phyloP scores from a whole-genome alignment of 1,140 invertebrate species.

The Vanessa tameamea region DNA sequence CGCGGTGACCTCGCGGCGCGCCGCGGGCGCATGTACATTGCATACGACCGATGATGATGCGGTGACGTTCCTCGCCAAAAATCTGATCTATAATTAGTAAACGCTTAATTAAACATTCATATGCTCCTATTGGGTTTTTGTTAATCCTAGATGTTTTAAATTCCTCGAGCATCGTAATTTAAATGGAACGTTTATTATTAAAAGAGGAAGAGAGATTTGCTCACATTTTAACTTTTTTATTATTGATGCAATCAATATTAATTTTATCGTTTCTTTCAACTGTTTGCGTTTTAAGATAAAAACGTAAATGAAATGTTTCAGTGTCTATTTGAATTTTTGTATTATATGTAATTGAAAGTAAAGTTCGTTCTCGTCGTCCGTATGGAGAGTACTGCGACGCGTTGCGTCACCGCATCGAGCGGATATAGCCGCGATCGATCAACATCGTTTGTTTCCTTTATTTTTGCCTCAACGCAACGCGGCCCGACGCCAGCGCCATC shows the following conservation, averaged over 20 bases:
- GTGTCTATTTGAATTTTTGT: too few relatives aligned
- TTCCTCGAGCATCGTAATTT: too few relatives aligned
- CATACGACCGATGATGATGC: slow-evolving; percentile 27
- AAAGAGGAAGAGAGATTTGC: too few relatives aligned
- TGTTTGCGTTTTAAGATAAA: too few relatives aligned
- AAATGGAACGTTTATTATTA: too few relatives aligned
- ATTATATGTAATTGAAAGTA: not conserved
- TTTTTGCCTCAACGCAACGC: slow-evolving; percentile 37
- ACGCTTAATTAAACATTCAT: too few relatives aligned
- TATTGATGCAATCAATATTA: too few relatives aligned
- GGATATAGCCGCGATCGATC: slow-evolving; percentile 67
- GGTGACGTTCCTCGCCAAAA: slow-evolving; percentile 14
- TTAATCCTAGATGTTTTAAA: too few relatives aligned
- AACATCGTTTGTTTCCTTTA: slow-evolving; percentile 48
- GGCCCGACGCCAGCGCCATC: slow-evolving; percentile 20
- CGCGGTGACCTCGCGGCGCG: slow-evolving; percentile 53
- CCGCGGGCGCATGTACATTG: slow-evolving; percentile 37
- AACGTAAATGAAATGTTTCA: too few relatives aligned
- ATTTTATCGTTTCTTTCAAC: too few relatives aligned
- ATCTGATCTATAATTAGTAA: slow-evolving; percentile 14
- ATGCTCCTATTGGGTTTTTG: too few relatives aligned
- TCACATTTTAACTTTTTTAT: too few relatives aligned
- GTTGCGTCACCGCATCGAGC: slow-evolving; percentile 58
- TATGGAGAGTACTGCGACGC: slow-evolving; percentile 20
- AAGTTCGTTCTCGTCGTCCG: slow-evolving; percentile 25